Percentiles rank a stretch among this genome's conserved stretches.
phyloP scores from a whole-genome alignment of 1,140 invertebrate species.

The Calliphora vicina region DNA sequence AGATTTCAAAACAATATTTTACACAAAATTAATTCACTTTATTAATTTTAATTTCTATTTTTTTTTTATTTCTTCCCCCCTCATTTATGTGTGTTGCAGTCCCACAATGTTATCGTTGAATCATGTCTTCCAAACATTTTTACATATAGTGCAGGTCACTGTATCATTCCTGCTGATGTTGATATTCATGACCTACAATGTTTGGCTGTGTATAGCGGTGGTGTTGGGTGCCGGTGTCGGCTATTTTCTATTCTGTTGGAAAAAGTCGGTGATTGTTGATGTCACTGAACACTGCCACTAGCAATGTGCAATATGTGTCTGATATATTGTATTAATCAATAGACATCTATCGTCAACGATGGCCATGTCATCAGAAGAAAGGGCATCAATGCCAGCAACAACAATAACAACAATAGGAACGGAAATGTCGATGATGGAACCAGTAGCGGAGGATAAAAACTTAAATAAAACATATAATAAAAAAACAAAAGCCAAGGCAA shows the following conservation, averaged over 20 bases:
- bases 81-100: conserved; percentile 64
- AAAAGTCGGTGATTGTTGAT: conserved; percentile 87
- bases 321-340: conserved; percentile 40
- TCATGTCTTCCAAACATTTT: conserved; percentile 85
- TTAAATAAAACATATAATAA: too few species aligned
- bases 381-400: neutral
- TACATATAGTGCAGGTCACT: conserved; percentile 90
- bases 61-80: conserved; percentile 40
- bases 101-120: conserved; percentile 80
- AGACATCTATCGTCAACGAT: neutral
- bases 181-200: conserved; percentile 98
- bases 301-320: conserved; percentile 41
- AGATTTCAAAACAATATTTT: neutral
- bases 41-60: neutral
- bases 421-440: neutral
- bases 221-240: conserved; percentile 87
- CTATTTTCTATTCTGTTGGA: conserved; percentile 95
- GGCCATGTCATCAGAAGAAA: neutral
- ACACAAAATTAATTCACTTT: neutral
- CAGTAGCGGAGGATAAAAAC: neutral
- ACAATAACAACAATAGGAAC: neutral
- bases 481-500: neutral
- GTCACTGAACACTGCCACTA: conserved; percentile 96
- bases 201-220: conserved; percentile 91
- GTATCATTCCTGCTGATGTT: conserved; percentile 95